These are phyloP conservation scores for Coregonus ussuriensis DNA, from an alignment of 2,797 vertebrate species.

Conservation along the genomic window DNA sequence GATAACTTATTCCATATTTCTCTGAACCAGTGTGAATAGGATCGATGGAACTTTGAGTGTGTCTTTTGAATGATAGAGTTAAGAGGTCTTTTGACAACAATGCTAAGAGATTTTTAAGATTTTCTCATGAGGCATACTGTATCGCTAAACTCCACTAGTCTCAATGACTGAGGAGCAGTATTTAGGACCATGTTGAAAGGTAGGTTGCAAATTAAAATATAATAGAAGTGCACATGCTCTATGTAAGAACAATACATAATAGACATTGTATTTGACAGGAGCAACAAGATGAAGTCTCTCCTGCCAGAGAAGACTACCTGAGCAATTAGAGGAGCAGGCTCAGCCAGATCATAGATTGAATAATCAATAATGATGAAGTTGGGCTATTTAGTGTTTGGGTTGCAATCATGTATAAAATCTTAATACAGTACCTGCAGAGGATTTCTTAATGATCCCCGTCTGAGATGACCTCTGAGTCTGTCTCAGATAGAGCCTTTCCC, in stretches of 20 bases:
- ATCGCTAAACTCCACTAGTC: no score
- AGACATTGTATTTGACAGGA: no score
- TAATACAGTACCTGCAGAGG: constrained; percentile 4
- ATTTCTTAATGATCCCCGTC: constrained; percentile 44
- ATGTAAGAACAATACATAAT: no score
- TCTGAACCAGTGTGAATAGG: neutral
- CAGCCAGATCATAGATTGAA: neutral
- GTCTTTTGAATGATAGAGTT: neutral
- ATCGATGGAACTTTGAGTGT: neutral
- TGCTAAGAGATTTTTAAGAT: neutral
- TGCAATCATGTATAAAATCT: constrained; percentile 31
- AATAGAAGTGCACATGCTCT: no score
- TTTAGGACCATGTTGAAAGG: no score
- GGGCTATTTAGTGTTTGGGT: constrained; percentile 43
- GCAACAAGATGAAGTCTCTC: no score
- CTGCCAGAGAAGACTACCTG: no score
- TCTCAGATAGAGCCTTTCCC: constrained; percentile 34
- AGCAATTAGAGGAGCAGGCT: no score
- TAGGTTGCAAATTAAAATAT: no score
- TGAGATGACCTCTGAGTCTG: constrained; percentile 30
- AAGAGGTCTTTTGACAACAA: neutral
- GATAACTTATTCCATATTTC: neutral
- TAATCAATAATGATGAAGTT: constrained; percentile 17
- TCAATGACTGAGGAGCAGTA: no score
- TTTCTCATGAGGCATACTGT: no score